phyloP scores from a whole-genome alignment of 2,113 vertebrate genomes.

The Casuarius casuarius region DNA sequence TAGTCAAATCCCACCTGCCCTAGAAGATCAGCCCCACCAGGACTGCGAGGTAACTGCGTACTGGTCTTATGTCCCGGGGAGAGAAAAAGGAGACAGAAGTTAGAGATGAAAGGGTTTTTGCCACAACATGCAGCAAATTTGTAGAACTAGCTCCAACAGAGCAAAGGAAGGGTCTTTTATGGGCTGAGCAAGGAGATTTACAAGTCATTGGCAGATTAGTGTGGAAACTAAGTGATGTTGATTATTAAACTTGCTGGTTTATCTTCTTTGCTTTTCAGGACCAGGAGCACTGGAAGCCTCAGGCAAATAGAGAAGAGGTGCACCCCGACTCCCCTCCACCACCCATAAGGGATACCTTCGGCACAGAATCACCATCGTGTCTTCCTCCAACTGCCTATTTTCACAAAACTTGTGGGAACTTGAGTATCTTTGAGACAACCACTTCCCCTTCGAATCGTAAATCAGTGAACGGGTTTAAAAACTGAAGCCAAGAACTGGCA shows the following conservation, averaged over 20 bases:
- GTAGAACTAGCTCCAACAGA: background rate
- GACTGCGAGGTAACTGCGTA: background rate
- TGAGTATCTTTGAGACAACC: too few relatives aligned
- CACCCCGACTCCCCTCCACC: too few relatives aligned
- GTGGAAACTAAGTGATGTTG: background rate
- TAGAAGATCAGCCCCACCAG: background rate
- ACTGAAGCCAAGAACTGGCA: too few relatives aligned
- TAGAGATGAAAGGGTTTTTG: background rate
- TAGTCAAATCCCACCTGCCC: background rate
- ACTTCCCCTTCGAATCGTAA: rapidly evolving
- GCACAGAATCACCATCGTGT: too few relatives aligned
- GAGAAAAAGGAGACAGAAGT: background rate
- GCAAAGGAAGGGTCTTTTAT: background rate
- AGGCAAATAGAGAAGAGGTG: too few relatives aligned
- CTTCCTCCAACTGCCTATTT: background rate
- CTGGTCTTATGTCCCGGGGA: background rate
- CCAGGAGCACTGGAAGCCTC: too few relatives aligned
- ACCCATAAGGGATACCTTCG: too few relatives aligned
- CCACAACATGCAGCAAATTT: background rate
- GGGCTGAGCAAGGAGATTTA: background rate
- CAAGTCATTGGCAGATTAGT: background rate
- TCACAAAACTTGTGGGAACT: rapidly evolving
- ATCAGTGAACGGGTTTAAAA: rapidly evolving
- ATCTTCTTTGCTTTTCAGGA: too few relatives aligned
- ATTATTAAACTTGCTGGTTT: too few relatives aligned